These are phyloP conservation scores for Muntiacus muntjak DNA, from an alignment of 2,113 vertebrate species.

Conservation along the genomic window DNA sequence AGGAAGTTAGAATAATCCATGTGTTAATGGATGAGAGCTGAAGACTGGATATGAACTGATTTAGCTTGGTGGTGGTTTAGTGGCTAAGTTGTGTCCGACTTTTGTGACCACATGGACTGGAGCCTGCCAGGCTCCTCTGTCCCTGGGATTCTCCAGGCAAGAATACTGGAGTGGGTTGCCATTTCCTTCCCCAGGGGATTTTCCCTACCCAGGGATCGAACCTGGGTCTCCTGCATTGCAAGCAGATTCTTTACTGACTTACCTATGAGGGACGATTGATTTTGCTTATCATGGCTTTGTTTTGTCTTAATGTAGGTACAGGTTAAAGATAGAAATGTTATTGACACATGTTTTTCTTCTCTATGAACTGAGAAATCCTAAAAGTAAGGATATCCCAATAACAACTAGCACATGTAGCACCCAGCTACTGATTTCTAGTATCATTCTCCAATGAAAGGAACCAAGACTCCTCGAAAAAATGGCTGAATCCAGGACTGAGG, in stretches of 20 bases:
- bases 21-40: not conserved
- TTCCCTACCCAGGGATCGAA: fast-evolving
- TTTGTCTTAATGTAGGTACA: not conserved
- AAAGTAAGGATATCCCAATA: not conserved
- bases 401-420: not conserved
- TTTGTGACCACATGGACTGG: fast-evolving
- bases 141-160: not conserved
- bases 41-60: not conserved
- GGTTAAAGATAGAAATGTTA: not conserved
- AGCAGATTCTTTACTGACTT: not conserved
- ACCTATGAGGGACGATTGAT: not conserved
- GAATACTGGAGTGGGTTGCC: not conserved
- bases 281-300: not conserved
- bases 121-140: not conserved
- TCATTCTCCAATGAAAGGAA: not conserved
- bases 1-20: not conserved
- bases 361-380: not conserved
- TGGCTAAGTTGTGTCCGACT: fast-evolving
- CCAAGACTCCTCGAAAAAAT: not conserved
- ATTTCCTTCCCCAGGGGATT: not conserved
- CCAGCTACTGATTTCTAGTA: not conserved
- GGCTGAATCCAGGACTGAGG: not conserved
- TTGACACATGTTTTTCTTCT: not conserved
- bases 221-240: not conserved
- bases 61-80: not conserved